A percentile compares a stretch with the other conserved stretches of the same genome.
Conservation (phyloP, 2,113 vertebrate genomes). For the Rhynchopsitta pachyrhyncha region DNA sequence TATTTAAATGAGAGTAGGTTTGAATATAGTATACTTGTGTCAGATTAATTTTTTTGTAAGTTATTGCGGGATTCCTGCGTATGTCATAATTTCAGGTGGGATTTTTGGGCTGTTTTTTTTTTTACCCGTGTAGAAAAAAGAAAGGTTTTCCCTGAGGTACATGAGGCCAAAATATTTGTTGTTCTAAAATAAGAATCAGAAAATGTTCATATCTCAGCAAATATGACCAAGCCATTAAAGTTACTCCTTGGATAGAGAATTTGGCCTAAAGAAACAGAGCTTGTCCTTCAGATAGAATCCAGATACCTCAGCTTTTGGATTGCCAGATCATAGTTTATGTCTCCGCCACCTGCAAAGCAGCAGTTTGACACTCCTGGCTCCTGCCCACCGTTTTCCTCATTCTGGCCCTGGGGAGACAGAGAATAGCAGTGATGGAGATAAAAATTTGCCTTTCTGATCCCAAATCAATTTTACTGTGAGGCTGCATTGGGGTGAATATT, state of each 20-base stretch:
- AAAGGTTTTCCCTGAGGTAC: background rate
- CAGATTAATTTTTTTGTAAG: background rate
- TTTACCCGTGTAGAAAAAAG: background rate
- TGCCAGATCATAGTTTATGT: background rate
- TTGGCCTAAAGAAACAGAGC: background rate
- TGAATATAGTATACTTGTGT: background rate
- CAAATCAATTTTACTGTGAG: background rate
- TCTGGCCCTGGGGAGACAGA: background rate
- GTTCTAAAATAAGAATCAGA: background rate
- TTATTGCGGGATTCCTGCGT: background rate
- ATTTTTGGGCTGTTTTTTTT: background rate
- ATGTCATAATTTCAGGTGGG: background rate
- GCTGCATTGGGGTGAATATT: rapidly evolving
- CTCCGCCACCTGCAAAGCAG: background rate
- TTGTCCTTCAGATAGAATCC: background rate
- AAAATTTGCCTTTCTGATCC: background rate
- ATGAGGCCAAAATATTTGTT: background rate
- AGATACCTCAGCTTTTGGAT: background rate
- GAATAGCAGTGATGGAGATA: background rate
- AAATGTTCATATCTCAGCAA: background rate
- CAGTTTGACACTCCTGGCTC: background rate
- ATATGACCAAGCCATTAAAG: background rate
- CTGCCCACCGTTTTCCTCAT: background rate
- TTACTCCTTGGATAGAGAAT: background rate
- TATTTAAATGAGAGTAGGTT: background rate